Evolutionary conservation across 2,797 vertebrate genomes (phyloP), one percentile per base, ranked within the genome.

Genomic region (Pseudochaenichthys georgianus): DNA sequence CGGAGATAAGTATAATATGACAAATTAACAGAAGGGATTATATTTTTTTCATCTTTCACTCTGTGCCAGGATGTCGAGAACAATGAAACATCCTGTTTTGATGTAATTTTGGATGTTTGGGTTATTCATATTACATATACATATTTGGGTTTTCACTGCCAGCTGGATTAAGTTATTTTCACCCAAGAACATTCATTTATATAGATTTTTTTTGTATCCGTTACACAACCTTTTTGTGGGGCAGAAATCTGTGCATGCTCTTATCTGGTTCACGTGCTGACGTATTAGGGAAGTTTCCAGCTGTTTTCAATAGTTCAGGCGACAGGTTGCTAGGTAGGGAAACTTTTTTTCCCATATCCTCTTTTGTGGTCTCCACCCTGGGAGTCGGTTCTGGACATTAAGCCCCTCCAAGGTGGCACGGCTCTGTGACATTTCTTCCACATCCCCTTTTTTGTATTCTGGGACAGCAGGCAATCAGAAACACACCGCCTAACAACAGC

Each of bases 381-480:
- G 57, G 78, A 81, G 70, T 64, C 68, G 73, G 74, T 80, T 57
- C 51, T 64, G 57, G 74, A 81, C 77, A 55, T 73, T 82, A 82
- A 89, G 78, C 71, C 69, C 79, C 73, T 48, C 55, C 54, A 52
- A 70, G 79, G 79, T 79, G 74, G 16, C n/a, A 1, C 74, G 54
- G 61, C 34, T 43, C 45, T 61, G 62, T 83, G 87, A 81, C 76
- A 86, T 82, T 66, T 79, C 76, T 73, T 75, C 55, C 73, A 41
- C 66, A 19, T 78, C 77, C 55, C 50, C 69, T 70, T 86, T 28
- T 45, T 71, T 82, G 60, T 86, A 47, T 80, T 76, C 64, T 78
- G 43, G 73, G 87, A 90, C 90, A 76, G 91, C 87, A 83, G 89
- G 90, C 79, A 71, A 86, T 91, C 87, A 75, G 82, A 81, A 81